These are phyloP conservation scores for Neodiprion virginianus DNA, from an alignment of 1,140 invertebrate species.

Conservation along the genomic window DNA sequence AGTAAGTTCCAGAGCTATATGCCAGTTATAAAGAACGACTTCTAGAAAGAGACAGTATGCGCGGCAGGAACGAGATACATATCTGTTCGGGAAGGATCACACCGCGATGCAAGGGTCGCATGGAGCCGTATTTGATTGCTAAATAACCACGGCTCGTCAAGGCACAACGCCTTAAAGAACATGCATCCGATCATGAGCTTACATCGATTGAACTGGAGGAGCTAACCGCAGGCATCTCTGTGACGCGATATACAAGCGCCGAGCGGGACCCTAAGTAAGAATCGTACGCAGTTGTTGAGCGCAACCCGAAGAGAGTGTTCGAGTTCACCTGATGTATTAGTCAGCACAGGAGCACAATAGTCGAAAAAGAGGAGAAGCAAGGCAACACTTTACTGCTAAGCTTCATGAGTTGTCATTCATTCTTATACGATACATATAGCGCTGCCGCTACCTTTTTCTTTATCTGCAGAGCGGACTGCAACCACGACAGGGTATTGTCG, in stretches of 20 bases:
- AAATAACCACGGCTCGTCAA: not conserved
- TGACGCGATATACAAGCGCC: not conserved
- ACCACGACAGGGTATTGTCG: not conserved
- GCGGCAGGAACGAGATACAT: not conserved
- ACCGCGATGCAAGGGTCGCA: not conserved
- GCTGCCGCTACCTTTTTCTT: not conserved
- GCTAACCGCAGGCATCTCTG: not conserved
- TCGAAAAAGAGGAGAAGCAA: not conserved
- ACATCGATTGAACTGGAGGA: not conserved
- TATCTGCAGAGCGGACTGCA: not conserved
- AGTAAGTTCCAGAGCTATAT: slow-evolving; percentile 2
- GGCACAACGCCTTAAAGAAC: not conserved
- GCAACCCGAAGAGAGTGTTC: not conserved
- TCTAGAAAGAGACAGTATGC: not conserved
- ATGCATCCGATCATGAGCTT: not conserved
- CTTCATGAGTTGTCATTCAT: not conserved
- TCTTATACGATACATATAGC: not conserved
- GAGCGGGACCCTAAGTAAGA: not conserved
- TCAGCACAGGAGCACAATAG: slow-evolving; percentile 1
- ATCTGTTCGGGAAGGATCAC: slow-evolving; percentile 5
- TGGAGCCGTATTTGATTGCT: not conserved
- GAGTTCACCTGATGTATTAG: not conserved
- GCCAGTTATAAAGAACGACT: slow-evolving; percentile 1
- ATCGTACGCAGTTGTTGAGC: slow-evolving; percentile 1
- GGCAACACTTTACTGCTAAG: slow-evolving; percentile 5